Evolutionary conservation across 2,888 invertebrate genomes (phyloP).

Genomic region (Neoaliturus tenellus): DNA sequence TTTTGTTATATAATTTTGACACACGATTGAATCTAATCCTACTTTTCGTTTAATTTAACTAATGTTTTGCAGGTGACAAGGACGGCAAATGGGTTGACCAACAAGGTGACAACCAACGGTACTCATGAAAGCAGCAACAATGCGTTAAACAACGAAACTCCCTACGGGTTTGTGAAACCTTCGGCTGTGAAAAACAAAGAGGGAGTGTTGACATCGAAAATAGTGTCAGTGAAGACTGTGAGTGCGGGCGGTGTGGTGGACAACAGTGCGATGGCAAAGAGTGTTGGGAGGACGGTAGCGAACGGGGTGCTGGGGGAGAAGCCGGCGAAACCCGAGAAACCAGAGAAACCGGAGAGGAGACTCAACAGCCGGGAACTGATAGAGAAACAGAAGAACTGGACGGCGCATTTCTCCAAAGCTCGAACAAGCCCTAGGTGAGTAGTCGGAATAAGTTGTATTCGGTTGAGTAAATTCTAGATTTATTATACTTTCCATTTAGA

Average conservation of each 20-base stretch:
- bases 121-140: slow-evolving; percentile 47
- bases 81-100: slow-evolving; percentile 50
- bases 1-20: too few relatives aligned
- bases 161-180: slow-evolving; percentile 33
- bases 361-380: slow-evolving; percentile 91
- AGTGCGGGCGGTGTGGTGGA: not conserved
- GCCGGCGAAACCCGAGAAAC: slow-evolving; percentile 80
- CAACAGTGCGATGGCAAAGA: slow-evolving; percentile 63
- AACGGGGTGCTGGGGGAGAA: slow-evolving; percentile 71
- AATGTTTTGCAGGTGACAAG: slow-evolving; percentile 23
- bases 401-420: slow-evolving; percentile 91
- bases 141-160: slow-evolving; percentile 19
- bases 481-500: too few relatives aligned
- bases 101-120: slow-evolving; percentile 51
- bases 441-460: too few relatives aligned
- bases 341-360: slow-evolving; percentile 89
- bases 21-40: too few relatives aligned
- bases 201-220: not conserved
- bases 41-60: too few relatives aligned
- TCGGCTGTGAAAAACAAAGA: slow-evolving; percentile 33
- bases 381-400: slow-evolving; percentile 95
- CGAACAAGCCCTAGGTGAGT: slow-evolving; percentile 72
- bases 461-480: too few relatives aligned
- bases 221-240: not conserved
- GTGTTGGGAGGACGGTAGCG: slow-evolving; percentile 51